Evolutionary conservation across 64 coral and sea anemone genomes (phyloP).

Genomic region (Trachythela sp.): DNA sequence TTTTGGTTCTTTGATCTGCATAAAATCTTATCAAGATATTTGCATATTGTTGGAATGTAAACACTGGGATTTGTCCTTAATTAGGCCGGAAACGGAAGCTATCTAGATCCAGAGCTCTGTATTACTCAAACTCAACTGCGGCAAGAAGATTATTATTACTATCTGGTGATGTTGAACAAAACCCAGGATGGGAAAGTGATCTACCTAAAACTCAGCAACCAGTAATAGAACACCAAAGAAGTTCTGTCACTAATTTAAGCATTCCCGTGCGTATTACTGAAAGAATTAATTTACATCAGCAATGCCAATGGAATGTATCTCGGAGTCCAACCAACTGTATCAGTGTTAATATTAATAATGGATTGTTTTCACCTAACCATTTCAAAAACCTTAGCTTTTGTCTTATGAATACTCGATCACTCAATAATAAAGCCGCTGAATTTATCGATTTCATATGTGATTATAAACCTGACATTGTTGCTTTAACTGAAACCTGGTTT

Average conservation of each 20-base stretch:
- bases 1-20: too few species aligned
- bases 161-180: slow-evolving; percentile 14
- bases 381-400: slow-evolving; percentile 33
- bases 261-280: neutral
- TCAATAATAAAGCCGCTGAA: slow-evolving; percentile 36
- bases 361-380: neutral
- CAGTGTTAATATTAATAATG: neutral
- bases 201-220: neutral
- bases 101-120: neutral
- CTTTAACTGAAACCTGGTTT: slow-evolving; percentile 7
- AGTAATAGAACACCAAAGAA: neutral
- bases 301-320: neutral
- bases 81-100: neutral
- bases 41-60: too few species aligned
- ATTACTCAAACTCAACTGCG: slow-evolving; percentile 5
- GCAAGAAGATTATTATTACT: slow-evolving; percentile 9
- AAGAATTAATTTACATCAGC: neutral
- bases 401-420: slow-evolving; percentile 28
- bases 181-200: neutral
- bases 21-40: too few species aligned
- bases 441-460: slow-evolving; percentile 50
- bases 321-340: neutral
- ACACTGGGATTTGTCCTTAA: neutral
- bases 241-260: neutral
- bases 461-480: slow-evolving; percentile 24